Evolutionary conservation across 2,113 vertebrate genomes (phyloP).

Genomic region (Sarotherodon lohbergeri): DNA sequence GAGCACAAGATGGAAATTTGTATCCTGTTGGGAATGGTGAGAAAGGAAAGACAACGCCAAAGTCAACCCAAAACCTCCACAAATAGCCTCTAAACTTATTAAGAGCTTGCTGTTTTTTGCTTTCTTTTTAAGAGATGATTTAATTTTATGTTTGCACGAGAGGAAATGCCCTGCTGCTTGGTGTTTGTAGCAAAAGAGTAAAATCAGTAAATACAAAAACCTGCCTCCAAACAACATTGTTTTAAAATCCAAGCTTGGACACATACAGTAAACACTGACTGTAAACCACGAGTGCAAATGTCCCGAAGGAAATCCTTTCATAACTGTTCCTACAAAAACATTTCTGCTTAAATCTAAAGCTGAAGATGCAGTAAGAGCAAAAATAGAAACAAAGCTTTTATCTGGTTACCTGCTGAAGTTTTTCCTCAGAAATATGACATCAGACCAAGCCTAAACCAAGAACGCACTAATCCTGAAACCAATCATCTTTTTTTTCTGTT

Average conservation of each 20-base stretch:
- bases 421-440: background rate
- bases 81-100: background rate
- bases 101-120: background rate
- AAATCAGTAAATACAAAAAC: background rate
- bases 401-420: background rate
- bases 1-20: background rate
- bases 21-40: background rate
- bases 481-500: background rate
- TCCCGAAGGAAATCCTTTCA: background rate
- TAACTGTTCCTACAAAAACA: background rate
- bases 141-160: background rate
- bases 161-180: background rate
- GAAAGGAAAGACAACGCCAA: background rate
- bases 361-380: background rate
- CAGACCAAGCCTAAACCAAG: background rate
- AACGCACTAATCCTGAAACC: background rate
- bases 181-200: background rate
- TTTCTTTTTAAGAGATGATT: background rate
- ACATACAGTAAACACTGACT: background rate
- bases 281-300: background rate
- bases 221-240: background rate
- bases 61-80: background rate
- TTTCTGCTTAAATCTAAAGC: background rate
- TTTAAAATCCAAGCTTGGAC: background rate
- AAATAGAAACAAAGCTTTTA: background rate